Evolutionary conservation across 1,140 invertebrate species (phyloP), one percentile per base, ranked within the genome.

Genomic region (Drosophila tsacasi): DNA sequence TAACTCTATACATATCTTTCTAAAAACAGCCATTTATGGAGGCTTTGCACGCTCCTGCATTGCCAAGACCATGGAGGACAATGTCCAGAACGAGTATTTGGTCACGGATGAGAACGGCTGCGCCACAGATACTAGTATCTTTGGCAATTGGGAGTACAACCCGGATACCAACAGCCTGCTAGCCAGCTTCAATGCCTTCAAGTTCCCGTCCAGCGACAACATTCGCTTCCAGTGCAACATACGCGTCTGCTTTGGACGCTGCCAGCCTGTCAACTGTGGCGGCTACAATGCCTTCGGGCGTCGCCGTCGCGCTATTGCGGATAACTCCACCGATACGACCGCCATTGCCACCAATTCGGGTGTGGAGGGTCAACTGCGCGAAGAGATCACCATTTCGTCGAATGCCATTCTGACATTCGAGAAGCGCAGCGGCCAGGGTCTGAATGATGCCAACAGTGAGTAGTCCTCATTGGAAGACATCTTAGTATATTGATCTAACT

Each of bases 171-270:
- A 97, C 91, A 95, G 97, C 13, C 93, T 99, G 23, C 94, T 97
- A 86, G 97, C 97, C 44, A 95, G 96, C 69, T 98, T 99, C 92
- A 98, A 98, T 92, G 98, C 98, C 6, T 99, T 99, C 93, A 99
- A 99, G 93, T 99, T 99, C 95, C 98, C 98, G 0, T 97, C 97
- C 69, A 98, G 97, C 84, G 98, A 98, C 84, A 98, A 98, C 91
- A 97, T 99, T 81, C 94, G 97, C 93, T 99, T 99, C 97, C 97
- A 98, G 93, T 99, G 98, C 93, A 98, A 98, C 92, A 98, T 99
- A 91, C 95, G 98, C 49, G 97, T 99, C 6, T 99, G 98, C 94
- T 99, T 99, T 91, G 97, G 97, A 93, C 97, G 96, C 93, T 99
- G 98, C 94, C 98, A 98, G 95, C 98, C 98, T 68, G 97, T 98